Base-by-base conservation (phyloP, 92 coral and sea anemone genomes). In the Muricea muricata region DNA sequence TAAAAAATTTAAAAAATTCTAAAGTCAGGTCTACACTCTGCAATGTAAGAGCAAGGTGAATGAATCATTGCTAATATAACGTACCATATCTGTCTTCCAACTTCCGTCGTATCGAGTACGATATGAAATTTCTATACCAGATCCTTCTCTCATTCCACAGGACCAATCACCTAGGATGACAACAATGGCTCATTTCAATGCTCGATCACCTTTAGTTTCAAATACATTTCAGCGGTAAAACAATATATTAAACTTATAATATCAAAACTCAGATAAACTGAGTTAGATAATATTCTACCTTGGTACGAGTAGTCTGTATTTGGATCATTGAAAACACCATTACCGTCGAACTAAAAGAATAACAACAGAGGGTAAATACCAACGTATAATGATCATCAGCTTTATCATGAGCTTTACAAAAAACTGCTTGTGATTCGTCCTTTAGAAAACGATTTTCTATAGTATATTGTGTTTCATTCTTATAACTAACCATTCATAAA, bases 21-120 rank as follows among this genome's bases (percentile, higher is more conserved):
- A n/a, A n/a, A 55, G 5, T 55, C 2, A 18, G 17, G 17, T 46
- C 25, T 17, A 39, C 30, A 46, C 40, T 23, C 29, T 23, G 15
- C 63, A 37, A n/a, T n/a, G n/a, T n/a, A n/a, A n/a, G n/a, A n/a
- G n/a, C n/a, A n/a, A n/a, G n/a, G n/a, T n/a, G n/a, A n/a, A n/a
- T n/a, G n/a, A n/a, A n/a, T n/a, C n/a, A n/a, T n/a, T n/a, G n/a
- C n/a, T n/a, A 39, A 28, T n/a, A 39, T 6, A 41, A 13, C 12
- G 46, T 78, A 96, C 99, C 99, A 94, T 94, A 85, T 90, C 85
- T 61, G 93, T 94, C 61, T 90, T 96, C 90, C 97, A 96, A 40
- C 84, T 84, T 37, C 99, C 99, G 35, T 92, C 97, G 66, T 92
- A 96, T 23, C 65, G 83, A 7, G 94, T 89, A 47, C 83, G 84